Evolutionary conservation across 2,113 vertebrate species (phyloP), one percentile per base, ranked within the genome.

Genomic region (Platichthys stellatus): DNA sequence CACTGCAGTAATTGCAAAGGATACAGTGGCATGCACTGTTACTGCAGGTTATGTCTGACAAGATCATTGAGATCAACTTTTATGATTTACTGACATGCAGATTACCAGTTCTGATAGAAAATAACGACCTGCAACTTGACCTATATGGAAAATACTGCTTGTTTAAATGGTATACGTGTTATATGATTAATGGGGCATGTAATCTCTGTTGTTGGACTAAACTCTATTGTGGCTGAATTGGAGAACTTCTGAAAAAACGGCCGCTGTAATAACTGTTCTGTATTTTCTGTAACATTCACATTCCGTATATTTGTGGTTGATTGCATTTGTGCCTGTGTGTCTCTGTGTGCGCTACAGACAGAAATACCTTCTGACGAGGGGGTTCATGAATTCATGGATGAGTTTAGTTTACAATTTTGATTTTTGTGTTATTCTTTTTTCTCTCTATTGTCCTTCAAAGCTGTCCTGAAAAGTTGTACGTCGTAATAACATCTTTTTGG

Each of bases 281-380:
- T n/a, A 18, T 31, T 31, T 31, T 31, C 31, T 31, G 31, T 31
- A 31, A 31, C 31, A 31, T 28, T 4, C 28, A 28, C 28, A 28
- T 31, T 31, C 31, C 0, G 31, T 31, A 7, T 7, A 31, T 8
- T 65, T n/a, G n/a, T 73, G 47, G 67, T 74, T 59, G 21, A 51
- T 74, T 74, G 59, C 18, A 58, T 74, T 69, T 17, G 24, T 45
- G 45, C 38, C 11, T 72, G 17, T 17, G 6, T 7, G 17, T 23
- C n/a, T 78, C 17, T 66, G 17, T 31, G 28, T 43, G 47, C 43
- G 18, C 26, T 54, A 3, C 38, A 57, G 59, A 38, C 66, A 45
- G n/a, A 70, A 20, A 77, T n/a, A 49, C 20, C 6, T 23, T 47
- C 56, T 79, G 28, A 61, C 0, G 0, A 31, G 31, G 5, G 31